phyloP scores from a whole-genome alignment of 2,888 invertebrate genomes.

The Argyresthia goedartella region DNA sequence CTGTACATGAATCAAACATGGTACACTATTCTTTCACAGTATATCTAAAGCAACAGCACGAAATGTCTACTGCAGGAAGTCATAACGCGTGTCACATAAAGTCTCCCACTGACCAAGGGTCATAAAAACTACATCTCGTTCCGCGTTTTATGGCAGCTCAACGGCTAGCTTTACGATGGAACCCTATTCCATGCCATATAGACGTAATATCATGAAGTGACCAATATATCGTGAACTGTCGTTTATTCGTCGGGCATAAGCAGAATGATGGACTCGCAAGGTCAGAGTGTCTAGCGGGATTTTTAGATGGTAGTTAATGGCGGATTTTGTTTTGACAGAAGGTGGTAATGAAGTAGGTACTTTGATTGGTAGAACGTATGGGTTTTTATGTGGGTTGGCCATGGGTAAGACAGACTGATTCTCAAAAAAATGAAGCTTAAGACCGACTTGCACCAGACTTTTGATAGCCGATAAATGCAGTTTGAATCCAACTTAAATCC shows the following conservation, averaged over 20 bases:
- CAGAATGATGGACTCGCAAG: not conserved
- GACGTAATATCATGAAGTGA: conserved; percentile 2
- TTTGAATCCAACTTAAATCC: no score
- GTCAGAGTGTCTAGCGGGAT: not conserved
- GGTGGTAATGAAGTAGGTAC: no score
- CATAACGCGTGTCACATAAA: not conserved
- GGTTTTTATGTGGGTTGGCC: no score
- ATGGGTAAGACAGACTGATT: no score
- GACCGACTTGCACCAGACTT: no score
- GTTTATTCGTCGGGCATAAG: not conserved
- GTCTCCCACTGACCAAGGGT: not conserved
- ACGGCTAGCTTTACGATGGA: conserved; percentile 21
- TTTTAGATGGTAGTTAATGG: not conserved
- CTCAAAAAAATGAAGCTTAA: no score
- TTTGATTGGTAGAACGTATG: no score
- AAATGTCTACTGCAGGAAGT: no score
- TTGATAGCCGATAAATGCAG: no score
- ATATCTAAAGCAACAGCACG: no score
- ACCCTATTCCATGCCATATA: conserved; percentile 3
- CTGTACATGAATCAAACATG: no score
- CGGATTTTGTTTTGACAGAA: not conserved
- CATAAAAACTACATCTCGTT: conserved; percentile 19
- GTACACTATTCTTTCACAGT: no score
- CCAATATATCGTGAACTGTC: not conserved
- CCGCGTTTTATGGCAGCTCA: conserved; percentile 23